Conservation (phyloP, 2,888 invertebrate species). For the Belgica antarctica region DNA sequence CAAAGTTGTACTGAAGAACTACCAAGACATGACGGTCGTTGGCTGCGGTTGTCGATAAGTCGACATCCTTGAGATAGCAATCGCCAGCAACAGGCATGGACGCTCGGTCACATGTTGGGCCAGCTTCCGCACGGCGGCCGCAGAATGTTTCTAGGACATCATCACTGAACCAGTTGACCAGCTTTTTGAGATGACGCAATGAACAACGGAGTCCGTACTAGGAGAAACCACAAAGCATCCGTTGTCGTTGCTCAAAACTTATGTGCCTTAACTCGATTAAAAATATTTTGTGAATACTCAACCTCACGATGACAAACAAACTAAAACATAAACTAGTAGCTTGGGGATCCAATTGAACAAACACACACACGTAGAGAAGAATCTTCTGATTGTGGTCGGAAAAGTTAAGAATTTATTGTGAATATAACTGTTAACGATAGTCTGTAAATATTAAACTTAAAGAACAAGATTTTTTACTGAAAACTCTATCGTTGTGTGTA, state of each 20-base stretch:
- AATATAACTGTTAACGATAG: conserved; percentile 6
- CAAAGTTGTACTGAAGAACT: conserved; percentile 96
- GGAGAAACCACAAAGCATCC: no score
- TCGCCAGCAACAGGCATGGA: conserved; percentile 32
- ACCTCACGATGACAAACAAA: neutral
- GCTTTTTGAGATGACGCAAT: conserved; percentile 1
- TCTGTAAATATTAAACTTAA: conserved; percentile 20
- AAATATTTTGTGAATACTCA: conserved; percentile 5
- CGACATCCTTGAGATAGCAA: neutral
- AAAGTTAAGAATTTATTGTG: conserved; percentile 19
- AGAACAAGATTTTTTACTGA: conserved; percentile 9
- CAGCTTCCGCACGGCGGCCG: no score
- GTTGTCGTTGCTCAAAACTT: neutral
- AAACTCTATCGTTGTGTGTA: conserved; percentile 13
- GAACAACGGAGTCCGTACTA: conserved; percentile 17
- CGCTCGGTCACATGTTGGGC: neutral
- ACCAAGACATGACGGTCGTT: conserved; percentile 97
- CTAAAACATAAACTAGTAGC: neutral
- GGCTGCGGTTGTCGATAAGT: conserved; percentile 96
- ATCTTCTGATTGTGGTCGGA: conserved; percentile 11
- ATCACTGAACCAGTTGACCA: conserved; percentile 9
- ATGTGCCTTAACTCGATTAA: neutral
- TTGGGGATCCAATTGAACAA: neutral
- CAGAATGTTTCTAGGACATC: no score
- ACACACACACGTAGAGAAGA: neutral